Evolutionary conservation across 2,113 vertebrate species (phyloP).

Genomic region (Cyprinus carpio): DNA sequence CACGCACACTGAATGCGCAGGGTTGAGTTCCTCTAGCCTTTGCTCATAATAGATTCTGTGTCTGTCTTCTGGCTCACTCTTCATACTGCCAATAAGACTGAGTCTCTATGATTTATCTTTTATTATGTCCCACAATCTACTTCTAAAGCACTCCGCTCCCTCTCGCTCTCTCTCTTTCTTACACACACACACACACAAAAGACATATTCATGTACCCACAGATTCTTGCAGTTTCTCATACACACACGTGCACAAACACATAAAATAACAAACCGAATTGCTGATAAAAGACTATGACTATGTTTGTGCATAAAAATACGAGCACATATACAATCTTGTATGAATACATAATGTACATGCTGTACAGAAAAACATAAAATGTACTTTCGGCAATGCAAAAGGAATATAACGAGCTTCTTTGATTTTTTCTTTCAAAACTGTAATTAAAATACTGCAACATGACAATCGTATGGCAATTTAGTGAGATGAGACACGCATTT

Average conservation of each 20-base stretch:
- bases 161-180: constrained; percentile 22
- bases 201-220: neutral
- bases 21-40: constrained; percentile 46
- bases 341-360: neutral
- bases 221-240: neutral
- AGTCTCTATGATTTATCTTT: constrained; percentile 58
- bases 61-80: constrained; percentile 54
- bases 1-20: neutral
- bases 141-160: constrained; percentile 52
- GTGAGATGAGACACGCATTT: neutral
- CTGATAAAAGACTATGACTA: constrained; percentile 1
- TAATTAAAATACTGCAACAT: neutral
- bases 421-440: neutral
- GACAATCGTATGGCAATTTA: neutral
- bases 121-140: constrained; percentile 57
- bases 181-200: neutral
- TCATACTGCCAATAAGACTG: constrained; percentile 53
- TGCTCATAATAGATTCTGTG: constrained; percentile 60
- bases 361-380: neutral
- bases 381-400: neutral
- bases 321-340: neutral
- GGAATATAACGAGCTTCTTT: neutral
- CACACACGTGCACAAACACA: constrained; percentile 7
- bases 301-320: neutral
- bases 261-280: constrained; percentile 18